phyloP scores from a whole-genome alignment of 2,797 vertebrate genomes.

The Clarias laeviceps region DNA sequence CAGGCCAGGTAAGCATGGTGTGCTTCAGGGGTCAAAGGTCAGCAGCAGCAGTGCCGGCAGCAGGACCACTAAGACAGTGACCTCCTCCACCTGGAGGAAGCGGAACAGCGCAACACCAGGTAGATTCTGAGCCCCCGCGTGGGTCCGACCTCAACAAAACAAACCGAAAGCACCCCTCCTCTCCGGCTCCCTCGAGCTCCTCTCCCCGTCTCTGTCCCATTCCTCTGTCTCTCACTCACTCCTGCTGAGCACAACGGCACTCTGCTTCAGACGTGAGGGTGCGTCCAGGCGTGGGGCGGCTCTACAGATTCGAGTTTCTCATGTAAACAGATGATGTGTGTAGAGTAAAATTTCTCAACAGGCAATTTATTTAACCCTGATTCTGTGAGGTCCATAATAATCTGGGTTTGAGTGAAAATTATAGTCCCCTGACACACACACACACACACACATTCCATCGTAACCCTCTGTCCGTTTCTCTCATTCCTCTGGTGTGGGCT shows the following conservation, averaged over 20 bases:
- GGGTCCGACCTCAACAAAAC: slow-evolving; percentile 46
- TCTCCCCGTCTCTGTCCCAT: slow-evolving; percentile 19
- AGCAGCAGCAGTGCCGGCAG: slow-evolving; percentile 60
- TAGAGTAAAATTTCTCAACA: too few relatives aligned
- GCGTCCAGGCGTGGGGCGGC: neutral
- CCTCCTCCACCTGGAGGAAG: slow-evolving; percentile 91
- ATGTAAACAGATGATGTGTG: neutral
- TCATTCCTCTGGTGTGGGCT: slow-evolving; percentile 32
- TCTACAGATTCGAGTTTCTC: neutral
- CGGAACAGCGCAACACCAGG: slow-evolving; percentile 83
- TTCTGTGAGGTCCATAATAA: neutral
- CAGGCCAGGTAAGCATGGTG: slow-evolving; percentile 88
- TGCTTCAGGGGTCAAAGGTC: slow-evolving; percentile 80
- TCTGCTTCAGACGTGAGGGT: slow-evolving; percentile 33
- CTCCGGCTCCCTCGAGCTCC: slow-evolving; percentile 26
- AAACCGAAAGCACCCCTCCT: neutral
- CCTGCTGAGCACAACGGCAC: slow-evolving; percentile 19
- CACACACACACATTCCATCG: neutral
- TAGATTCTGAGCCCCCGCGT: slow-evolving; percentile 71
- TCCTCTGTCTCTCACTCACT: slow-evolving; percentile 36
- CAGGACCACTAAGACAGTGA: slow-evolving; percentile 74
- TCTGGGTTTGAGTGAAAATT: neutral
- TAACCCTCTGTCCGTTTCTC: neutral
- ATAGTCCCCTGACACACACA: neutral
- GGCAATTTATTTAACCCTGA: slow-evolving; percentile 5